Base-by-base conservation (phyloP, 2,113 vertebrate genomes). In the Aptenodytes patagonicus region DNA sequence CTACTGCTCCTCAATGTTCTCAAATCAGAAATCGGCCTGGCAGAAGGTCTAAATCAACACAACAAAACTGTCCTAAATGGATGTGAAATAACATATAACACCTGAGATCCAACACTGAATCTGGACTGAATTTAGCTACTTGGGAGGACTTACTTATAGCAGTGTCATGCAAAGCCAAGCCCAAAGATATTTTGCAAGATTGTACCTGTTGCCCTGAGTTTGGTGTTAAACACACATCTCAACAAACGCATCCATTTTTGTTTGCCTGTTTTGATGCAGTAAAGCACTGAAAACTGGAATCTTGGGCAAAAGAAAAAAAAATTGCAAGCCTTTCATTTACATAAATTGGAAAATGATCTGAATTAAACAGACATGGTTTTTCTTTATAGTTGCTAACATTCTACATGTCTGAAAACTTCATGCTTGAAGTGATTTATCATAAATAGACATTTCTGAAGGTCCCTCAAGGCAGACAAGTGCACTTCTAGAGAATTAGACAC, bases 391-490 rank as follows among this genome's bases (percentile, higher is more conserved):
- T 76, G 40, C 88, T 93, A 94, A 76, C 83, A 97, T 62, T 89
- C 55, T 65, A 69, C 82, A 58, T 55, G 71, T 69, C 90, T 97
- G 89, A 93, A 97, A 97, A 97, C 83, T 95, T 97, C 91, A 90
- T 92, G 75, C 90, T 97, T 95, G 32, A 94, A 96, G 85, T 91
- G 73, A 36, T 94, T 87, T 91, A 95, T 97, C 88, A 92, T 82
- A 96, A 97, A 93, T 17, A 97, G 95, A 97, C 82, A 78, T 97
- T 97, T 96, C 87, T 82, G 94, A 96, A 95, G 54, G 80, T 95
- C 80, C 96, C 95, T 77, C 78, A 81, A 97, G 96, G 91, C 95
- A 96, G 83, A 95, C 38, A 75, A 90, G 73, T 84, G 40, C 72
- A 77, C 42, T 97, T 97, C 82, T 86, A 90, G 89, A 66, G 86